These are phyloP conservation scores for Perizoma affinitatum DNA, from an alignment of 2,888 invertebrate genomes.

Conservation along the genomic window DNA sequence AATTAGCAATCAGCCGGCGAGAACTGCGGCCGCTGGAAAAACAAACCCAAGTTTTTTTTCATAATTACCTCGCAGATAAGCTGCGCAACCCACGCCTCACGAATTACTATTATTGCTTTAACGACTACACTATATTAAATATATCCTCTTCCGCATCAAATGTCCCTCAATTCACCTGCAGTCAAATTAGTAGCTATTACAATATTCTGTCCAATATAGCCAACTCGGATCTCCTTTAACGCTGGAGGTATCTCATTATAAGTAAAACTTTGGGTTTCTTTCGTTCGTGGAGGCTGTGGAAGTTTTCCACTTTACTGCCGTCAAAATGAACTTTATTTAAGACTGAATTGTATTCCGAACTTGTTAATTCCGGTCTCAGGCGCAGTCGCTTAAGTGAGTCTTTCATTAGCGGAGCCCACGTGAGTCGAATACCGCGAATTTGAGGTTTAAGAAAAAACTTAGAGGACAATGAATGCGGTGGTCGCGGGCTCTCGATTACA, in stretches of 20 bases:
- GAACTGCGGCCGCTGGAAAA: slow-evolving; percentile 43
- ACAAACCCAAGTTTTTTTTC: slow-evolving; percentile 62
- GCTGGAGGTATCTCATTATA: slow-evolving; percentile 58
- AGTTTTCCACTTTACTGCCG: slow-evolving; percentile 78
- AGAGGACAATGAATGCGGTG: slow-evolving; percentile 57
- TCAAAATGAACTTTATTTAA: slow-evolving; percentile 77
- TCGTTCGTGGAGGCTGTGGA: slow-evolving; percentile 57
- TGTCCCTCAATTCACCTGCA: slow-evolving; percentile 33
- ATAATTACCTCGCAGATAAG: slow-evolving; percentile 76
- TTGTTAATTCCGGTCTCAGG: slow-evolving; percentile 78
- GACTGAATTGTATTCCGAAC: slow-evolving; percentile 79
- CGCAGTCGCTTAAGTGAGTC: slow-evolving; percentile 78
- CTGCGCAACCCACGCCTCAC: slow-evolving; percentile 59
- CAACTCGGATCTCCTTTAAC: slow-evolving; percentile 53
- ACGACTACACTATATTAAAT: slow-evolving; percentile 64
- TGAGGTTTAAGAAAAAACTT: slow-evolving; percentile 58
- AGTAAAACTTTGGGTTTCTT: slow-evolving; percentile 69
- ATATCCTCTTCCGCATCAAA: slow-evolving; percentile 41
- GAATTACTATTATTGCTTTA: slow-evolving; percentile 72
- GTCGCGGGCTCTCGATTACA: slow-evolving; percentile 43
- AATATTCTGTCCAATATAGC: slow-evolving; percentile 40
- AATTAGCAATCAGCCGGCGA: slow-evolving; percentile 76
- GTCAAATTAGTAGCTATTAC: slow-evolving; percentile 50
- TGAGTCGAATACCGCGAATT: slow-evolving; percentile 70
- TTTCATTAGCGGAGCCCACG: slow-evolving; percentile 80